Percentiles rank a stretch among this genome's conserved stretches.
phyloP scores from a whole-genome alignment of 2,113 vertebrate species.

The Mandrillus leucophaeus region DNA sequence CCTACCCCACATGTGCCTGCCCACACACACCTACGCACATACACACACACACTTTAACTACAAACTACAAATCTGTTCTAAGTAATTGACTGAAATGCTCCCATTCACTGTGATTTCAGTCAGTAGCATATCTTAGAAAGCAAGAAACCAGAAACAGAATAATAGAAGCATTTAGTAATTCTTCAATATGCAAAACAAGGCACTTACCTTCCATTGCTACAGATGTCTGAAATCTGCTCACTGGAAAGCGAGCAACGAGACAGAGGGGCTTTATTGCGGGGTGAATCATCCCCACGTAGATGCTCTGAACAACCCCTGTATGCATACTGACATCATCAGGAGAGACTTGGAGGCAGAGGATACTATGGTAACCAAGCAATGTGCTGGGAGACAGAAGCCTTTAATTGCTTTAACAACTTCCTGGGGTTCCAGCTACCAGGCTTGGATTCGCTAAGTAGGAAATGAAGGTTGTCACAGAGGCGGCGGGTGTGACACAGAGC shows the following conservation, averaged over 20 bases:
- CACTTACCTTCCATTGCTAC: constrained; percentile 79
- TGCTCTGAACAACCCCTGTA: constrained; percentile 84
- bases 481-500: constrained; percentile 11
- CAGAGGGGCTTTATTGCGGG: constrained; percentile 70
- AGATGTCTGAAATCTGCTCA: constrained; percentile 63
- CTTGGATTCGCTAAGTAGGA: constrained; percentile 84
- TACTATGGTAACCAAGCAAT: constrained; percentile 91
- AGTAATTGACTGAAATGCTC: constrained; percentile 32
- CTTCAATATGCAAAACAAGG: constrained; percentile 52
- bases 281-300: constrained; percentile 85
- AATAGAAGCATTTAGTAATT: constrained; percentile 40
- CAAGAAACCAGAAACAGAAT: constrained; percentile 29
- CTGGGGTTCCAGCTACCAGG: constrained; percentile 82
- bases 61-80: constrained; percentile 43
- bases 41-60: constrained; percentile 36
- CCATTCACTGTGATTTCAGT: not conserved
- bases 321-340: constrained; percentile 90
- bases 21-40: not conserved
- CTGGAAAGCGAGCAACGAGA: constrained; percentile 43
- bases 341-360: constrained; percentile 85
- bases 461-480: constrained; percentile 82
- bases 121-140: constrained; percentile 28
- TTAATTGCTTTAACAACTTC: constrained; percentile 91
- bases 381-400: constrained; percentile 84
- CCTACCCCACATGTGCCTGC: not conserved